Evolutionary conservation across 2,797 vertebrate species (phyloP), one percentile per base, ranked within the genome.

Genomic region (Lutjanus argentimaculatus): DNA sequence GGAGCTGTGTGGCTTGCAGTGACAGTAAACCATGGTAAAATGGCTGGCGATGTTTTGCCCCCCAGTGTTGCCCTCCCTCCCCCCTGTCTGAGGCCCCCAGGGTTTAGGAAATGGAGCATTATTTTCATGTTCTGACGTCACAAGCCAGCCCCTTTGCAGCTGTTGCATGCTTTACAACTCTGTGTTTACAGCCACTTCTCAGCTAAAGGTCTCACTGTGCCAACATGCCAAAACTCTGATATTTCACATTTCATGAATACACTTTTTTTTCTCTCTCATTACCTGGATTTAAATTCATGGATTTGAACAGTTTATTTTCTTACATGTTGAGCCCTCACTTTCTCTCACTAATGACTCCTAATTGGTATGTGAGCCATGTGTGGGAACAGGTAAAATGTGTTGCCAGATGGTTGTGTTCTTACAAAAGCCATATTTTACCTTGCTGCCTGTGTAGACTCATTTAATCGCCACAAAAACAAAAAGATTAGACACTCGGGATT

Each of bases 91-190:
- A 85, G 93, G 88, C 91, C 91, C 90, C 83, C 75, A 49, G 90
- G 85, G 85, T 93, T 95, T 89, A 95, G 94, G 95, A 96, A 96
- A 95, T 93, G 58, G 83, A 94, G 92, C 92, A 94, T 96, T 93
- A 92, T 94, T 94, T 94, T 93, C 93, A 85, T 86, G 92, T 90
- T 84, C 91, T 93, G 86, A 95, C 94, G 94, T 95, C 93, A 95
- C 83, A 73, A 86, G 93, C 71, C 94, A 92, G 93, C 94, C 95
- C 91, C 92, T 95, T 91, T 96, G 96, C 97, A 98, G 97, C 97
- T 98, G 97, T 97, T 97, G 93, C 95, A 95, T 91, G 91, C 92
- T 95, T 91, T 89, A 93, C 93, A 94, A 92, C 94, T 94, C 86
- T 56, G 67, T 90, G 90, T 92, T 91, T 91, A 90, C 90, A 66